phyloP scores from a whole-genome alignment of 1,140 invertebrate species.

The Lasioglossum albipes region DNA sequence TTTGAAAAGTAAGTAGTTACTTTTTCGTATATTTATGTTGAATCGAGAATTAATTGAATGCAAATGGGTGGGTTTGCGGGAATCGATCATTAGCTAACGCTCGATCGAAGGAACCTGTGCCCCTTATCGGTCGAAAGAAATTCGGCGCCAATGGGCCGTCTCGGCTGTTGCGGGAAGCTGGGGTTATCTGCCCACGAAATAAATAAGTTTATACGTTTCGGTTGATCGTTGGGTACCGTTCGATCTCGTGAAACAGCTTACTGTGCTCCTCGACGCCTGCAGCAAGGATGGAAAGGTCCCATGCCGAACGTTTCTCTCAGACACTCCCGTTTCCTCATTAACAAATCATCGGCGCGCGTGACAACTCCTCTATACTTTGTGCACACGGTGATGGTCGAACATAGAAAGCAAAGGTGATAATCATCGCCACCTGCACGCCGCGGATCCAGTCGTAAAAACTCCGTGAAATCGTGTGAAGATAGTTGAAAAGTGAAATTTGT shows the following conservation, averaged over 20 bases:
- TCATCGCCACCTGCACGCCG: background rate
- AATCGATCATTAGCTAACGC: background rate
- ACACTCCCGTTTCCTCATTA: slow-evolving; percentile 50
- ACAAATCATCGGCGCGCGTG: slow-evolving; percentile 48
- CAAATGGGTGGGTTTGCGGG: no score
- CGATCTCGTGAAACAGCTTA: slow-evolving; percentile 74
- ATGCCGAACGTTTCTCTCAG: slow-evolving; percentile 36
- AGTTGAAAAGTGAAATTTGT: slow-evolving; percentile 3
- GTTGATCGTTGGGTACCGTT: slow-evolving; percentile 73
- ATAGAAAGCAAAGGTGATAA: background rate
- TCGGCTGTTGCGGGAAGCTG: slow-evolving; percentile 65
- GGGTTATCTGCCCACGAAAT: slow-evolving; percentile 75
- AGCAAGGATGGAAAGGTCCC: slow-evolving; percentile 67
- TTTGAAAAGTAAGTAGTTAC: no score
- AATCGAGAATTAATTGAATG: background rate
- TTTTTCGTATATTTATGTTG: no score
- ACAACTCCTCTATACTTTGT: slow-evolving; percentile 20
- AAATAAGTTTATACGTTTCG: slow-evolving; percentile 77
- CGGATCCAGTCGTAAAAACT: background rate
- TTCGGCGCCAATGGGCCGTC: slow-evolving; percentile 63
- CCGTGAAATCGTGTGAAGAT: background rate
- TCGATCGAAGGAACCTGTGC: background rate
- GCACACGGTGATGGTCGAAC: background rate
- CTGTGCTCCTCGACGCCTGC: slow-evolving; percentile 67
- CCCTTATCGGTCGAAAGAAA: slow-evolving; percentile 54